phyloP scores from a whole-genome alignment of 2,888 invertebrate species.

The Salpingus planirostris region DNA sequence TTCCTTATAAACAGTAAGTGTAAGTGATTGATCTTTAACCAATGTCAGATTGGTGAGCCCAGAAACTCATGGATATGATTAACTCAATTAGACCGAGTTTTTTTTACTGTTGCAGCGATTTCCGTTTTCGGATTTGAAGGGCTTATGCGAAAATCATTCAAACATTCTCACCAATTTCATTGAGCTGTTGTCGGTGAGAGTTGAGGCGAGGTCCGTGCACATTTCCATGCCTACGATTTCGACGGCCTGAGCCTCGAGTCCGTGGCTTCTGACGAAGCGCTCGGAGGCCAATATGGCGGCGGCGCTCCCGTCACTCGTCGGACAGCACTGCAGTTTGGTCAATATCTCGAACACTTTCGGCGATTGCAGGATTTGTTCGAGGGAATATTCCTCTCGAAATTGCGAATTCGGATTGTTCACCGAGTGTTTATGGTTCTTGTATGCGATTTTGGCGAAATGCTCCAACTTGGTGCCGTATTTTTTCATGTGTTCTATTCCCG shows the following conservation, averaged over 20 bases:
- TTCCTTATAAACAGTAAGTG: too few species aligned
- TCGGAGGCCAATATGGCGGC: slow-evolving; percentile 89
- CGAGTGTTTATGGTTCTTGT: slow-evolving; percentile 96
- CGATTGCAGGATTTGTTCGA: slow-evolving; percentile 84
- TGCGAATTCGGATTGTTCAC: slow-evolving; percentile 96
- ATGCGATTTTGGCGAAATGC: slow-evolving; percentile 95
- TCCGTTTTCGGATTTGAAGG: too few species aligned
- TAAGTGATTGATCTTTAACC: too few species aligned
- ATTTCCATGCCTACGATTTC: slow-evolving; percentile 97
- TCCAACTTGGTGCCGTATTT: slow-evolving; percentile 88
- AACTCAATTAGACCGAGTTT: too few species aligned
- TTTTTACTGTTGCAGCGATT: too few species aligned
- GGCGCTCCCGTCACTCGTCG: slow-evolving; percentile 97
- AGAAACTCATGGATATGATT: too few species aligned
- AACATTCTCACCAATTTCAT: slow-evolving; percentile 67
- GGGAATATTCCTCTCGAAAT: slow-evolving; percentile 81
- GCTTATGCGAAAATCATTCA: too few species aligned
- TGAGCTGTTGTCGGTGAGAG: slow-evolving; percentile 73
- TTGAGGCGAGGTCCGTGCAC: slow-evolving; percentile 82
- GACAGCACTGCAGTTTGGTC: slow-evolving; percentile 96
- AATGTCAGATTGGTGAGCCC: too few species aligned
- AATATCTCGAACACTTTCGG: slow-evolving; percentile 84
- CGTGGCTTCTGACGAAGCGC: slow-evolving; percentile 76
- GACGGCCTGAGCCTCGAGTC: slow-evolving; percentile 77
- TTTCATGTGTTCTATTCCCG: slow-evolving; percentile 91